phyloP scores from a whole-genome alignment of 53 echinoderm and acorn worm genomes.

The Pentamera pediparva region DNA sequence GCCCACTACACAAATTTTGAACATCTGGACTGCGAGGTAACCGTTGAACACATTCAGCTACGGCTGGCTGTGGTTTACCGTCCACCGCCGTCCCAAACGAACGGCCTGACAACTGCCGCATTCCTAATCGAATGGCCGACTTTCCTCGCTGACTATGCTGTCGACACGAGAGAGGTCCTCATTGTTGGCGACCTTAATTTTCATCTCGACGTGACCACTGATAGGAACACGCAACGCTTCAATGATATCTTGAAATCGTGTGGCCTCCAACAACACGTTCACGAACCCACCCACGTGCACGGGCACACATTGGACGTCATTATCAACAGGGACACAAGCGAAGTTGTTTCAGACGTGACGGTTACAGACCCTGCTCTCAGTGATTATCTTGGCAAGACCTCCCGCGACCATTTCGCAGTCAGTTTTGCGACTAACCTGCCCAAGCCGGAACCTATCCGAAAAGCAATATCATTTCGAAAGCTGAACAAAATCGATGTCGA shows the following conservation, averaged over 20 bases:
- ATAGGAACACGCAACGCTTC: conserved; percentile 1
- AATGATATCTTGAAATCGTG: not conserved
- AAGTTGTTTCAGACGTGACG: not conserved
- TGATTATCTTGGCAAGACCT: not conserved
- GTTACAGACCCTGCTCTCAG: conserved; percentile 2
- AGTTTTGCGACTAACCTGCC: not conserved
- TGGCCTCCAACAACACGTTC: conserved; percentile 29
- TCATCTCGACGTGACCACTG: conserved; percentile 15
- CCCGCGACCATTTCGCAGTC: conserved; percentile 2
- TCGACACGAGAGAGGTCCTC: not conserved
- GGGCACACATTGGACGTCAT: conserved; percentile 31
- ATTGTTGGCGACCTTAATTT: conserved; percentile 19
- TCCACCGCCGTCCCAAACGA: conserved; percentile 26
- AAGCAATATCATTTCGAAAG: not conserved
- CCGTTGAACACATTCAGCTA: conserved; percentile 2
- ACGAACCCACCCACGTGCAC: conserved; percentile 18
- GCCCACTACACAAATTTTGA: conserved; percentile 10
- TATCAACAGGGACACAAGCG: conserved; percentile 18
- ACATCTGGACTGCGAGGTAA: conserved; percentile 15
- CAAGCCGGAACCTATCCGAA: conserved; percentile 11
- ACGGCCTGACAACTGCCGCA: conserved; percentile 2
- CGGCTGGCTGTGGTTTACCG: conserved; percentile 1
- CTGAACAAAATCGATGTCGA: not conserved
- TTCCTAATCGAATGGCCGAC: conserved; percentile 33
- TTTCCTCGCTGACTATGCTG: conserved; percentile 1